Percentiles rank a stretch among this genome's conserved stretches.
phyloP scores from a whole-genome alignment of 2,888 invertebrate species.

The Phyllotreta striolata region DNA sequence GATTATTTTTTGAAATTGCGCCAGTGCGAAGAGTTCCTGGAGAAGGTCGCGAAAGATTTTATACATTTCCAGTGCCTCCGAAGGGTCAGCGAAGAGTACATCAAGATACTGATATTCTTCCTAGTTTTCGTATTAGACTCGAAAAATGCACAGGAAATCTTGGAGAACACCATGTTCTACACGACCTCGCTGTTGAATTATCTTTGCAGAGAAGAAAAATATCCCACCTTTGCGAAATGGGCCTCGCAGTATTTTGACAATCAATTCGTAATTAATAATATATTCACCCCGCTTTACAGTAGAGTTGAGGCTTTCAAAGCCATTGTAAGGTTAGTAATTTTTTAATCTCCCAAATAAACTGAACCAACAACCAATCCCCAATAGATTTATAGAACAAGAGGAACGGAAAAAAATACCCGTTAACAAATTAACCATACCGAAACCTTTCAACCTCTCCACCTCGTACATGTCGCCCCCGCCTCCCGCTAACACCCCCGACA shows the following conservation, averaged over 20 bases:
- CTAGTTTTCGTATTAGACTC: conserved; percentile 52
- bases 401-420: conserved; percentile 34
- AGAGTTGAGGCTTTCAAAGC: conserved; percentile 47
- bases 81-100: conserved; percentile 42
- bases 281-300: conserved; percentile 63
- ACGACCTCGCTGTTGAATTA: conserved; percentile 57
- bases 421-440: conserved; percentile 46
- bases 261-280: conserved; percentile 63
- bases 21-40: conserved; percentile 49
- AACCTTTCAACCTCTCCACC: conserved; percentile 40
- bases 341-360: background rate
- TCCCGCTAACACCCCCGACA: conserved; percentile 40
- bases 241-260: conserved; percentile 64
- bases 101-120: conserved; percentile 46
- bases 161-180: conserved; percentile 44
- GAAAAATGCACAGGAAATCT: conserved; percentile 44
- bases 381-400: conserved; percentile 24
- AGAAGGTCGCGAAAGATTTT: conserved; percentile 43
- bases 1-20: conserved; percentile 45
- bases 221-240: conserved; percentile 62
- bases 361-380: conserved; percentile 1
- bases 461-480: conserved; percentile 30
- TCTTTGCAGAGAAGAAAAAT: conserved; percentile 62
- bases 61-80: conserved; percentile 40
- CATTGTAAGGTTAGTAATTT: conserved; percentile 13